A percentile compares a stretch with the other conserved stretches of the same genome.
Conservation (phyloP, 2,888 invertebrate genomes). For the Campaea margaritaria region DNA sequence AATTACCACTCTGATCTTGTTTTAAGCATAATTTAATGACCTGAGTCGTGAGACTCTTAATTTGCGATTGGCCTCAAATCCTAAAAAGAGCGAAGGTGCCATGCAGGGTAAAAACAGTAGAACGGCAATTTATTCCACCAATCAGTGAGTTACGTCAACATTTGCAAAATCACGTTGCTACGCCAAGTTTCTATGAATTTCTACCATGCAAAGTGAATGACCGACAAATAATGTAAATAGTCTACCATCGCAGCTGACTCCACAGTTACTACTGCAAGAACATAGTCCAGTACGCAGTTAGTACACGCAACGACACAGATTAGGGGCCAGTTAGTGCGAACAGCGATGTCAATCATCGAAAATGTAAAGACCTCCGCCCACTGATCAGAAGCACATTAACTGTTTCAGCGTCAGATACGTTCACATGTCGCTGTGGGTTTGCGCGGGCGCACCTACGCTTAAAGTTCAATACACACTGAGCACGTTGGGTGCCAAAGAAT, state of each 20-base stretch:
- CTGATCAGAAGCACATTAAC: slow-evolving; percentile 32
- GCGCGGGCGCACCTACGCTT: slow-evolving; percentile 60
- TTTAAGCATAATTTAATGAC: no score
- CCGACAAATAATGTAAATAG: slow-evolving; percentile 34
- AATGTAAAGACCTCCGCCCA: slow-evolving; percentile 33
- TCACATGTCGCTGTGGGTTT: slow-evolving; percentile 51
- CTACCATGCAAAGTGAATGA: slow-evolving; percentile 30
- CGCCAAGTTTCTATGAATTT: slow-evolving; percentile 11
- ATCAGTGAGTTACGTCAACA: no score
- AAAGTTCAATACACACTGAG: slow-evolving; percentile 36
- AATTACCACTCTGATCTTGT: no score
- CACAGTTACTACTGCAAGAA: slow-evolving; percentile 16
- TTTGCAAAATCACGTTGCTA: slow-evolving; percentile 15
- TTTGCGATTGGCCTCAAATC: no score
- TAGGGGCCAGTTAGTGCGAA: slow-evolving; percentile 16
- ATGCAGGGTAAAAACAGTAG: not conserved
- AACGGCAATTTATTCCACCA: not conserved
- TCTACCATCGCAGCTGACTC: slow-evolving; percentile 4
- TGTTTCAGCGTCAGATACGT: slow-evolving; percentile 29
- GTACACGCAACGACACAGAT: slow-evolving; percentile 6
- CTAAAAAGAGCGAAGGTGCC: no score
- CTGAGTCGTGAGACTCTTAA: no score
- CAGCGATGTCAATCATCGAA: slow-evolving; percentile 32
- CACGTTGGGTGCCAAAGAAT: not conserved
- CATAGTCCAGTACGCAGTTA: slow-evolving; percentile 15